Base-by-base conservation (phyloP, 2,888 invertebrate genomes). In the Melanostoma mellinum region DNA sequence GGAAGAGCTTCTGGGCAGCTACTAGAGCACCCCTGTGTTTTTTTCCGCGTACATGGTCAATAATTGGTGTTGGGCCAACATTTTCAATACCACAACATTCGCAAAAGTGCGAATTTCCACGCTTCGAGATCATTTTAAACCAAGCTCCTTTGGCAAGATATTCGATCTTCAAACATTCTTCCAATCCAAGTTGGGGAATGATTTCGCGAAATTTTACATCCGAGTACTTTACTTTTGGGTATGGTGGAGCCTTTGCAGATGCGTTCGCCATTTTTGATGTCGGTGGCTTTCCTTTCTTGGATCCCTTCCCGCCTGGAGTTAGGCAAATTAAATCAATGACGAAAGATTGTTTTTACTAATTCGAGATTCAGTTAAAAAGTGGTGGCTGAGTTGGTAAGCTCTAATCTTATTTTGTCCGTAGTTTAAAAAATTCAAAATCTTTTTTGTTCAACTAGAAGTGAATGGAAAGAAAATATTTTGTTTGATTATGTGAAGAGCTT, bases 21-120 rank as follows among this genome's bases (percentile, higher is more conserved):
- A 78, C 73, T 85, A 89, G 86, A 69, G 86, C 86, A 3, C 67
- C 3, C 40, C 85, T 85, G 85, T 90, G 90, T 67, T 88, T 89
- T 48, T 87, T 90, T 0, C 90, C 89, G 68, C 74, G 73, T 4
- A 90, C 68, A 85, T 90, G 90, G 10, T 87, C 86, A 36, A 85
- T 55, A 20, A 90, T 85, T 79, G 88, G 89, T 42, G 87, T 89
- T 2, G 86, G 85, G 36, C 88, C 88, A 60, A 80, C 87, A 50
- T 88, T 87, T 5, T 78, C 67, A 3, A 89, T 86, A 0, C 82
- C 60, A 84, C 90, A 90, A 10, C 89, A 69, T 44, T 86, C 86
- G 55, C 90, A 90, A 5, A 74, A 56, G 65, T 87, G 88, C 33
- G 60, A 53, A 38, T 73, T 79, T 0, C 10, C 44, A 1, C 42